phyloP scores from a whole-genome alignment of 1,140 invertebrate genomes.

The silkworm (Bombyx mori) region DNA sequence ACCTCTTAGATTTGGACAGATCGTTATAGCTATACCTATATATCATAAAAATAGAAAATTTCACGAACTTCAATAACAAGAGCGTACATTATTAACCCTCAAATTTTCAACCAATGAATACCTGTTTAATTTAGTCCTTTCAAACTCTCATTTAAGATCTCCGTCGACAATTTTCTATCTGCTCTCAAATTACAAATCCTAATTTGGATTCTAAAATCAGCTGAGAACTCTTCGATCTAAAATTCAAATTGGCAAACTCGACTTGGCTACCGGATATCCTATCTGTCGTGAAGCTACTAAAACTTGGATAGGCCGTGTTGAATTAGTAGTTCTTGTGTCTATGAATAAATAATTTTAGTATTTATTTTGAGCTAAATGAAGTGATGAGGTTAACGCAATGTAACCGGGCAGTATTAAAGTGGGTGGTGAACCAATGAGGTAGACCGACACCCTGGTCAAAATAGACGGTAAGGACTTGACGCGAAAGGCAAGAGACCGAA shows the following conservation, averaged over 20 bases:
- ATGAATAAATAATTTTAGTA: not conserved
- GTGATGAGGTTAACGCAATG: not conserved
- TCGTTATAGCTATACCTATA: too few species aligned
- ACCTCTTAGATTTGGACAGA: too few species aligned
- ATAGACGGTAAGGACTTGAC: not conserved
- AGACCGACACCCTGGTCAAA: not conserved
- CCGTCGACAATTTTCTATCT: not conserved
- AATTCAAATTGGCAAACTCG: slow-evolving; percentile 18
- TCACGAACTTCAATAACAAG: too few species aligned
- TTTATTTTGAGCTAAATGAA: not conserved
- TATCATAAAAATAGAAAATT: too few species aligned
- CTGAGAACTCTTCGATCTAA: slow-evolving; percentile 12
- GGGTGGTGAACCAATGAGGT: not conserved
- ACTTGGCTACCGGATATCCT: slow-evolving; percentile 11
- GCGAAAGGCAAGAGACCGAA: not conserved
- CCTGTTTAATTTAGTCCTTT: slow-evolving; percentile 1
- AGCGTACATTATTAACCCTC: too few species aligned
- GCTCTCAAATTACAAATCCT: slow-evolving; percentile 15
- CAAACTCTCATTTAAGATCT: not conserved
- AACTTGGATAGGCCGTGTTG: not conserved
- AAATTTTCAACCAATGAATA: not conserved
- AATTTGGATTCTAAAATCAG: slow-evolving; percentile 13
- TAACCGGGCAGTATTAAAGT: not conserved
- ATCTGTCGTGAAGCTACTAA: slow-evolving; percentile 6
- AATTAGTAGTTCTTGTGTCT: not conserved